Base-by-base conservation (phyloP, 2,113 vertebrate species). In the Clarias macrocephalus region DNA sequence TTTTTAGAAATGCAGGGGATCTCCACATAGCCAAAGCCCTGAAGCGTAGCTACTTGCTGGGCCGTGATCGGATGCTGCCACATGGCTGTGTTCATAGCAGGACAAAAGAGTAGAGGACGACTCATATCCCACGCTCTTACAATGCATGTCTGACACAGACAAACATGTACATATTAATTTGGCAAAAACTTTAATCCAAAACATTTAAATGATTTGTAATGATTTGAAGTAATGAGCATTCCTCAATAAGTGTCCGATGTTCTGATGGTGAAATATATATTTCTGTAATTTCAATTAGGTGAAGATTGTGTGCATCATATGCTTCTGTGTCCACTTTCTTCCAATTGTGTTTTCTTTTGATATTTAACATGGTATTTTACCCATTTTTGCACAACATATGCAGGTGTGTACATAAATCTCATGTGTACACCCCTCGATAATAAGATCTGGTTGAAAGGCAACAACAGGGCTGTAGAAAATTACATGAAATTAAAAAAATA, bases 31-130 rank as follows among this genome's bases (percentile, higher is more conserved):
- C 98, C 97, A 60, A 98, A 98, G 89, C 88, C 92, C 84, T 94
- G 96, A 12, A 99, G 96, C 68, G 89, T 96, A 90, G 92, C 93
- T 85, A 98, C 92, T 33, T 99, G 98, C 89, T 83, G 95, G 8
- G 94, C 93, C 0, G 98, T 99, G 89, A 99, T 90, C 8, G 98
- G 98, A 92, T 99, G 97, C 42, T 96, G 94, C 98, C 98, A 99
- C 98, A 99, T 99, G 85, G 95, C 95, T 0, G 98, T 99, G 92
- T 99, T 99, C 98, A 99, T 99, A n/a, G 98, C 97, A 0, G 98
- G 97, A 90, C 98, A 99, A 95, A 99, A 99, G 76, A 99, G 94
- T 82, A 99, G 92, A 6, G 98, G 97, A 33, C 97, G 97, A 79
- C 91, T 94, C 75, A 83, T 91, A 85, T 99, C 97, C 98, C 98